These are phyloP conservation scores for Eurosta solidaginis DNA, from an alignment of 1,140 invertebrate genomes.

Conservation along the genomic window DNA sequence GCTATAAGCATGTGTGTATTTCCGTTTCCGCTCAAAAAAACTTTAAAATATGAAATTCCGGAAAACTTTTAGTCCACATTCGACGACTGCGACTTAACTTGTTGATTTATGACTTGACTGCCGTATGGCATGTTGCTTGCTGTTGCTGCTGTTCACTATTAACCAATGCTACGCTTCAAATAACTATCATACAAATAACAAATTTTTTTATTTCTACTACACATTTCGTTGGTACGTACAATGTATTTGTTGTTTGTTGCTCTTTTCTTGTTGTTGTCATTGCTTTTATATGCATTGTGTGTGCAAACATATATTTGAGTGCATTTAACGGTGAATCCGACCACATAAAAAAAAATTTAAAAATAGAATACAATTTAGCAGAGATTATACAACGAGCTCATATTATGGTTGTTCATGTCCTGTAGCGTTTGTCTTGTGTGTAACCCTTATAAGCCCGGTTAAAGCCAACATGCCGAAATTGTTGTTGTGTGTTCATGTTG, in stretches of 20 bases:
- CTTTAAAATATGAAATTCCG: slow-evolving; percentile 29
- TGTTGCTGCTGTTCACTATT: background rate
- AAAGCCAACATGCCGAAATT: too few species aligned
- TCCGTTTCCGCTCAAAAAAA: slow-evolving; percentile 20
- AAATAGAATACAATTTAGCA: background rate
- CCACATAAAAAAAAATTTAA: background rate
- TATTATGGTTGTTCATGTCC: background rate
- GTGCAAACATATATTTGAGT: background rate
- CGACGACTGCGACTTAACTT: slow-evolving; percentile 23
- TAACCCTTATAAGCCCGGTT: too few species aligned
- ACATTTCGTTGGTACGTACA: too few species aligned
- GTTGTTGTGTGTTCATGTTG: too few species aligned
- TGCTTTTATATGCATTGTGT: background rate
- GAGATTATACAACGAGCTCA: background rate
- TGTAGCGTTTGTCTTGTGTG: background rate
- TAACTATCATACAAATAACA: background rate
- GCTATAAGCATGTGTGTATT: background rate
- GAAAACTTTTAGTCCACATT: slow-evolving; percentile 30
- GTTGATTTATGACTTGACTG: slow-evolving; percentile 23
- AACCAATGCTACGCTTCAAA: background rate
- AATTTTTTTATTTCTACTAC: background rate
- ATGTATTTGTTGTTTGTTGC: background rate
- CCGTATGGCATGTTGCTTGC: background rate
- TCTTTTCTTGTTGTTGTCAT: background rate
- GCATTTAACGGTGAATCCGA: background rate